Evolutionary conservation across 2,888 invertebrate species (phyloP), one percentile per base, ranked within the genome.

Genomic region (Pherbina coryleti): DNA sequence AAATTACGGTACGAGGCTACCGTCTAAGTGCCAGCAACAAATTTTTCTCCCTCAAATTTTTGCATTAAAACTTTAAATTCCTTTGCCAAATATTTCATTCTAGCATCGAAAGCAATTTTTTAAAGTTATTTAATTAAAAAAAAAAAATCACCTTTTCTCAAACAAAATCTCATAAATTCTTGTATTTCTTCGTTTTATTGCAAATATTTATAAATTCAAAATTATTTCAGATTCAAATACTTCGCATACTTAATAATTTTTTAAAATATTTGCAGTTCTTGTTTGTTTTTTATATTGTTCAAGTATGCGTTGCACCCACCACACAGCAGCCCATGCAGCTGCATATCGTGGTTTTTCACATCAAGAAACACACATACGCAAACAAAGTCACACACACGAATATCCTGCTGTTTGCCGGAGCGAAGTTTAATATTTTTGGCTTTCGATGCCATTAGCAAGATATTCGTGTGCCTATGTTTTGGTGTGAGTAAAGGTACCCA

Each of bases 381-480:
- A 3, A 44, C 44, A 73, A 37, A 44, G 4, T 62, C 28, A 73
- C 44, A 49, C 49, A 37, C 60, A 34, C 70, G n/a, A n/a, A 31
- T n/a, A 71, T 31, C 19, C 55, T 31, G 37, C 57, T 19, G 60
- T 60, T 55, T 53, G 53, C 31, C 34, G 37, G 62, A 74, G 51
- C 64, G 51, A 74, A 74, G 51, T 74, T 73, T 73, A 73, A 73
- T 73, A 73, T 62, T 73, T 74, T 74, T 64, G 53, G 74, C 64
- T 49, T 74, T 8, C 51, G 64, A 53, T 64, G 74, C 64, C 74
- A 74, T 74, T 74, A 74, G 74, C 74, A 74, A 25, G 64, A 22
- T 11, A 55, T 71, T 28, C 9, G 55, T 19, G 22, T 8, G 53
- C 37, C 17, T 66, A 7, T 34, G n/a, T 37, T 66, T 70, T 37